A percentile compares a stretch with the other conserved stretches of the same genome.
These are phyloP conservation scores for Pachycephala philippinensis DNA, from an alignment of 2,113 vertebrate genomes.

Conservation along the genomic window DNA sequence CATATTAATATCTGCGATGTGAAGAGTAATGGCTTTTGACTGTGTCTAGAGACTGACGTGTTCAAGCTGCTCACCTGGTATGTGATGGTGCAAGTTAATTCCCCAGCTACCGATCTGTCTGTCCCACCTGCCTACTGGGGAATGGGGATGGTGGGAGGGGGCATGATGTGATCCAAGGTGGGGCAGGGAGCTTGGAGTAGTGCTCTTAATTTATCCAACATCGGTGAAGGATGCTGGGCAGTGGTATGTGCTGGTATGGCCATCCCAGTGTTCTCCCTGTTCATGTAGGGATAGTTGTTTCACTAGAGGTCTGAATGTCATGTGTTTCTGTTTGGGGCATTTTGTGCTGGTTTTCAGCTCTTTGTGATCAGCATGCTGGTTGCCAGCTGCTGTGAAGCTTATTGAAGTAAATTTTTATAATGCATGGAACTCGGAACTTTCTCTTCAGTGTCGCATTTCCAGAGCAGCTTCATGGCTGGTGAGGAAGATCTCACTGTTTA, in stretches of 20 bases:
- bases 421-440: not conserved
- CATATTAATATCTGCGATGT: not conserved
- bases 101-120: fast-evolving
- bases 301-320: not conserved
- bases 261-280: not conserved
- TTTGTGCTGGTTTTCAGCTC: not conserved
- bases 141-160: not conserved
- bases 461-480: not conserved
- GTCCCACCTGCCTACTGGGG: not conserved
- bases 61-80: not conserved
- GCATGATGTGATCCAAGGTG: not conserved
- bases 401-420: not conserved
- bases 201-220: not conserved
- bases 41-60: not conserved
- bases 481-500: not conserved
- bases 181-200: not conserved
- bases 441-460: not conserved
- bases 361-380: fast-evolving
- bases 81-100: not conserved
- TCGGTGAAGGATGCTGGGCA: not conserved
- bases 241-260: not conserved
- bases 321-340: fast-evolving
- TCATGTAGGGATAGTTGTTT: not conserved
- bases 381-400: not conserved
- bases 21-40: not conserved